Evolutionary conservation across 2,888 invertebrate genomes (phyloP).

Genomic region (Odontothrips loti): DNA sequence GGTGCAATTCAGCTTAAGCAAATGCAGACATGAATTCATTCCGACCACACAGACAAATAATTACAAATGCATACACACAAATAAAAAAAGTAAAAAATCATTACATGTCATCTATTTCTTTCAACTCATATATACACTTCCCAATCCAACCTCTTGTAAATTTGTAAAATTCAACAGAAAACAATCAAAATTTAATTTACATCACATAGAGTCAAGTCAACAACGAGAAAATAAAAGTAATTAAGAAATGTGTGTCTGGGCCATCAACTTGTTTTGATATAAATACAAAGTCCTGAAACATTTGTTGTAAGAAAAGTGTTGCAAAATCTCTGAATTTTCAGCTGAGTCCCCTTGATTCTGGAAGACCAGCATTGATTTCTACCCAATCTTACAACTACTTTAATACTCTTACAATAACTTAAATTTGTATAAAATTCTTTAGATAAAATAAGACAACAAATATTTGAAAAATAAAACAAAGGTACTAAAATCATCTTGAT

Average conservation of each 20-base stretch:
- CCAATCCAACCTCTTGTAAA: conserved; percentile 14
- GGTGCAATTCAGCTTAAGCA: neutral
- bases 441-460: neutral
- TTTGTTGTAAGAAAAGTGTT: too few species aligned
- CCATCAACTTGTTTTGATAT: neutral
- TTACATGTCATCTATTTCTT: conserved; percentile 11
- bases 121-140: conserved; percentile 5
- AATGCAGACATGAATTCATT: neutral
- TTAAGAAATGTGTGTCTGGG: conserved; percentile 9
- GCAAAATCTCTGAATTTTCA: too few species aligned
- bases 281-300: neutral
- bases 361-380: neutral
- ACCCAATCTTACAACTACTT: neutral
- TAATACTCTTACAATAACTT: neutral
- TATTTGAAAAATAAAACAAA: neutral
- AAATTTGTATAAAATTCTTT: neutral
- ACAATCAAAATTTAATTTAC: conserved; percentile 27
- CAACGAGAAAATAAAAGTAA: conserved; percentile 23
- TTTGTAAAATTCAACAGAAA: conserved; percentile 27
- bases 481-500: neutral
- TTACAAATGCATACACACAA: conserved; percentile 23
- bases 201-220: conserved; percentile 25
- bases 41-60: neutral
- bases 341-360: neutral
- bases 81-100: neutral